Base-by-base conservation (phyloP, 1,140 invertebrate species). In the Radopholus similis region DNA sequence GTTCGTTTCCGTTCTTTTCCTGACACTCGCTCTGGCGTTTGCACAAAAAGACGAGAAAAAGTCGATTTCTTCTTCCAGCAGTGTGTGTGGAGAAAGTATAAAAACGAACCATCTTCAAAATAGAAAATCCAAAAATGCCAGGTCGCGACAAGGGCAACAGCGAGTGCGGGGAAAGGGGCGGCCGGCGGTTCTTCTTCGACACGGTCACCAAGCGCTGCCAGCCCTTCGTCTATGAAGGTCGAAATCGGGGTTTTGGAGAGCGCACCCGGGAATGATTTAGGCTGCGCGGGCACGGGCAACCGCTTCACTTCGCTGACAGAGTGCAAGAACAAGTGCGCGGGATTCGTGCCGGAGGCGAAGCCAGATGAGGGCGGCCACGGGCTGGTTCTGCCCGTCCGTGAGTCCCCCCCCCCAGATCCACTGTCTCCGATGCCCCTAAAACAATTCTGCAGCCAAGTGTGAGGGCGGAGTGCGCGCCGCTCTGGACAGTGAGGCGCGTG, bases 381-480 rank as follows among this genome's bases (percentile, higher is more conserved):
- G 23, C 59, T 77, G 54, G 70, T 78, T 26, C 28, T 76, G 11
- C 44, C 55, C 21, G 76, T 77, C 44, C 71, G 76, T 76, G 37
- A 80, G 69, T 73, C 18, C 18, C 5, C 0, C 49, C 30, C 56
- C n/a, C 21, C 34, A 28, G 44, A 6, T 35, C 2, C 21, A 21
- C 35, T 8, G 23, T 28, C 28, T 51, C 2, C 9, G 23, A 63
- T 32, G 28, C 37, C 44, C 75, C 1, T 77, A 38, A 72, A 9
- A 57, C 23, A 6, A 34, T 30, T 40, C 56, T 62, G 6, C 63
- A 79, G 76, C 72, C 18, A 80, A 77, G 56, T 81, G 80, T 57
- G 40, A 54, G 9, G 72, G 76, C 23, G 70, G 70, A 47, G 81
- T 82, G 11, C 66, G 77, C 23, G 75, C 81, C 11, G 80, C 73